phyloP scores from a whole-genome alignment of 2,888 invertebrate species.

The Pristionchus fissidentatus region DNA sequence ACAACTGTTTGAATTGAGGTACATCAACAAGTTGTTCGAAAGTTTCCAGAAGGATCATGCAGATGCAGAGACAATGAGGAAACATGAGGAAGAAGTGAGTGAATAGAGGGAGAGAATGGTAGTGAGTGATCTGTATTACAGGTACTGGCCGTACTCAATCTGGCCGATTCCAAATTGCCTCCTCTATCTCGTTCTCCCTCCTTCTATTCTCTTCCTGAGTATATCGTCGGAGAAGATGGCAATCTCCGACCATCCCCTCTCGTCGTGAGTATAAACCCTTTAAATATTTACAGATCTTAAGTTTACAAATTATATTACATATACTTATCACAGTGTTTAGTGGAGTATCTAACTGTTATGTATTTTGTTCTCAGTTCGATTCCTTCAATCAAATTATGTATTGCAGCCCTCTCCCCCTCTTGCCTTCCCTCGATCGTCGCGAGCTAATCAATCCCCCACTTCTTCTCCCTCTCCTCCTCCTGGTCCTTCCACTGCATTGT shows the following conservation, averaged over 20 bases:
- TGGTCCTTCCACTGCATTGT: constrained; percentile 14
- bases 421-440: constrained; percentile 6
- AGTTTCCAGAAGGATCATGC: constrained; percentile 63
- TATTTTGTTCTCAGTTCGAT: background rate
- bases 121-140: constrained; percentile 51
- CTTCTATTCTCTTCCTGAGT: constrained; percentile 74
- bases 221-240: constrained; percentile 69
- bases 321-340: too few species aligned
- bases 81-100: constrained; percentile 57
- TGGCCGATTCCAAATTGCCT: constrained; percentile 57
- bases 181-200: constrained; percentile 67
- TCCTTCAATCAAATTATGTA: background rate
- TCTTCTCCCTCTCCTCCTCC: background rate
- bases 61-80: constrained; percentile 63
- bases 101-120: background rate
- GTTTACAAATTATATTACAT: too few species aligned
- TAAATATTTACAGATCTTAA: too few species aligned
- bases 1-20: constrained; percentile 48
- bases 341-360: too few species aligned
- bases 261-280: background rate
- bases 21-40: constrained; percentile 73
- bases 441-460: background rate
- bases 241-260: constrained; percentile 53
- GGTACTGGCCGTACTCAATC: constrained; percentile 69
- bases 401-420: constrained; percentile 1